These are phyloP conservation scores for Geophilus truncorum DNA, from an alignment of 2,888 invertebrate species.

Conservation along the genomic window DNA sequence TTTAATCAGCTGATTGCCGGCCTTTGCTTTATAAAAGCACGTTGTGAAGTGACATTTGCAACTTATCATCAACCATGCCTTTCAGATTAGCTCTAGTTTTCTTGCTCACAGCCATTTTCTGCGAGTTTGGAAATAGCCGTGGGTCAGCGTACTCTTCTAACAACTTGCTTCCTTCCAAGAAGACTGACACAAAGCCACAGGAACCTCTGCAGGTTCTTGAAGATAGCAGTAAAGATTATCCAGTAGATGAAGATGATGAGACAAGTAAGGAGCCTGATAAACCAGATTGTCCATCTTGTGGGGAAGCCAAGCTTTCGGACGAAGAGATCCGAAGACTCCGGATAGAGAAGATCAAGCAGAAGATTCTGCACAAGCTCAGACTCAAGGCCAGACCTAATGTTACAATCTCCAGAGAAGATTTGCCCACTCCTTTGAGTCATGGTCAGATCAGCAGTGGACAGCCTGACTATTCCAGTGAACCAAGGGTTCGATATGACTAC, in stretches of 20 bases:
- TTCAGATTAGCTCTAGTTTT: not conserved
- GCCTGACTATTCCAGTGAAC: slow-evolving; percentile 55
- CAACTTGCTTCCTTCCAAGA: too few relatives aligned
- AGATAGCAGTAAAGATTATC: not conserved
- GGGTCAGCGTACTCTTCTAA: not conserved
- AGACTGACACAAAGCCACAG: not conserved
- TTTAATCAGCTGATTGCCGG: not conserved
- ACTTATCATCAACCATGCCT: not conserved
- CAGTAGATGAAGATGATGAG: not conserved
- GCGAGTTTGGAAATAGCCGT: not conserved
- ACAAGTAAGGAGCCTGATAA: not conserved
- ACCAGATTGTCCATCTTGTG: not conserved
- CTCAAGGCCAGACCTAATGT: slow-evolving; percentile 64
- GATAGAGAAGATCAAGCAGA: slow-evolving; percentile 61
- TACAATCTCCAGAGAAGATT: slow-evolving; percentile 57
- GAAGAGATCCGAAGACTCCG: slow-evolving; percentile 16
- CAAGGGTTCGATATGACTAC: slow-evolving; percentile 60
- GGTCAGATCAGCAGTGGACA: slow-evolving; percentile 61
- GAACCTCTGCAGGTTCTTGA: not conserved
- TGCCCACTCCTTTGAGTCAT: slow-evolving; percentile 71
- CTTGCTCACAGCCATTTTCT: not conserved
- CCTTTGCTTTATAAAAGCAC: not conserved
- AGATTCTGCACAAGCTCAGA: slow-evolving; percentile 73
- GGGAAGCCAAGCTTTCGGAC: not conserved
- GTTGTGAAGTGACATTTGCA: not conserved